Conservation (phyloP, 2,797 vertebrate genomes). For the Phrynocephalus forsythii region DNA sequence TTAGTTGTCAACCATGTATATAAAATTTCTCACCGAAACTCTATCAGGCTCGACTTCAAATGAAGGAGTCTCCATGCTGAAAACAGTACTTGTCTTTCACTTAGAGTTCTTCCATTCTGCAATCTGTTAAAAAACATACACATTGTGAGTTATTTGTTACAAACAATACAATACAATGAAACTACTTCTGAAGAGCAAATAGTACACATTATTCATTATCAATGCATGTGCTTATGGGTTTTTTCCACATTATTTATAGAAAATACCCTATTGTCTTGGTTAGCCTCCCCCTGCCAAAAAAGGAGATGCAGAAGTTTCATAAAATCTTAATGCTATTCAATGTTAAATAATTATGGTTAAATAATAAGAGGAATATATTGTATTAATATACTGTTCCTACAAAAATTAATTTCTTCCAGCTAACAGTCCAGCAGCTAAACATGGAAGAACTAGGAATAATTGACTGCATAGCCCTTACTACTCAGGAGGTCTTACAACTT, state of each 20-base stretch:
- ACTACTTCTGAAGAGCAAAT: constrained; percentile 4
- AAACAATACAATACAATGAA: background rate
- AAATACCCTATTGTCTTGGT: background rate
- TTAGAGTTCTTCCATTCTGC: constrained; percentile 67
- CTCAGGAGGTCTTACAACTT: too few species aligned
- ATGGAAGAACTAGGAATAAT: too few species aligned
- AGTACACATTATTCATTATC: background rate
- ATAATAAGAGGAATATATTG: too few species aligned
- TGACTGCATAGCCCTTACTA: too few species aligned
- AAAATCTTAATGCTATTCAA: too few species aligned
- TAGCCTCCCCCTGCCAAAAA: too few species aligned
- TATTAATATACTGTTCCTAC: too few species aligned
- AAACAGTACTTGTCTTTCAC: constrained; percentile 22
- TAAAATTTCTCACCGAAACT: constrained; percentile 78
- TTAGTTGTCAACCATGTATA: background rate
- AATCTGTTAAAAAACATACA: constrained; percentile 3
- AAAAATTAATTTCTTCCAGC: too few species aligned
- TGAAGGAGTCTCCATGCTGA: constrained; percentile 81
- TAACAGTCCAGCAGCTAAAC: too few species aligned
- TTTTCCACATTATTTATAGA: background rate
- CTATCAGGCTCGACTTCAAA: constrained; percentile 82
- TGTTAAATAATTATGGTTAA: too few species aligned
- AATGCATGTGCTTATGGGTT: background rate
- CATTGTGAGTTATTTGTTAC: background rate
- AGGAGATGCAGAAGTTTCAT: too few species aligned